Conservation (phyloP, 2,888 invertebrate genomes). For the Harpagoxenus sublaevis region DNA sequence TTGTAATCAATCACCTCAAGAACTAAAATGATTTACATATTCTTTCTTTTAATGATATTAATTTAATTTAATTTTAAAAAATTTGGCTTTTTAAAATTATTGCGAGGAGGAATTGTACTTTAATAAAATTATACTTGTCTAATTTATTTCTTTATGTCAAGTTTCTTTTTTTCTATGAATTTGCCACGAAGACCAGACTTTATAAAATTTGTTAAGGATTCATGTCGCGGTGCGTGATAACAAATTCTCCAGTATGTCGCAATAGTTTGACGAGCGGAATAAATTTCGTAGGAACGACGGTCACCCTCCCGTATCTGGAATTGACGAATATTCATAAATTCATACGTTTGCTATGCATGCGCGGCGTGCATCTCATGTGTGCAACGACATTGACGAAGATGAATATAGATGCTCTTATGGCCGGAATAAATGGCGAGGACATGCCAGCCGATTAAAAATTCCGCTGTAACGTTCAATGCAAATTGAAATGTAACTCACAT, state of each 20-base stretch:
- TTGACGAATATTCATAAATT: conserved; percentile 57
- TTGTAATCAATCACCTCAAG: background rate
- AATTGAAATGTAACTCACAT: conserved; percentile 17
- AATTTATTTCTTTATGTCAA: background rate
- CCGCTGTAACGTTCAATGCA: conserved; percentile 14
- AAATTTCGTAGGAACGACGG: conserved; percentile 31
- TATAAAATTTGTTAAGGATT: conserved; percentile 28
- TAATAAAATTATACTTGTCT: background rate
- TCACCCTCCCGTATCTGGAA: conserved; percentile 33
- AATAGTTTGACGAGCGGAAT: conserved; percentile 42
- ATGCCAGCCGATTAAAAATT: conserved; percentile 38
- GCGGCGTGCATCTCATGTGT: conserved; percentile 33
- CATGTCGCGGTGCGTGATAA: conserved; percentile 3
- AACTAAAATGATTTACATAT: background rate
- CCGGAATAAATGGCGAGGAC: background rate
- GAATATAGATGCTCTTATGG: conserved; percentile 40
- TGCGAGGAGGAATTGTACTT: background rate
- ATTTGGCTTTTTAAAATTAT: background rate
- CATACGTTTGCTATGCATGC: conserved; percentile 34
- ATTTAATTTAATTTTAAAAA: background rate
- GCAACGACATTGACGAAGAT: conserved; percentile 51
- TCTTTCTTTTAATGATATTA: background rate
- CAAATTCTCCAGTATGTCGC: conserved; percentile 45
- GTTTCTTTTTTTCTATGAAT: background rate
- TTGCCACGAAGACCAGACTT: background rate